Conservation (phyloP, 1,140 invertebrate genomes). For the Tenebrio molitor region DNA sequence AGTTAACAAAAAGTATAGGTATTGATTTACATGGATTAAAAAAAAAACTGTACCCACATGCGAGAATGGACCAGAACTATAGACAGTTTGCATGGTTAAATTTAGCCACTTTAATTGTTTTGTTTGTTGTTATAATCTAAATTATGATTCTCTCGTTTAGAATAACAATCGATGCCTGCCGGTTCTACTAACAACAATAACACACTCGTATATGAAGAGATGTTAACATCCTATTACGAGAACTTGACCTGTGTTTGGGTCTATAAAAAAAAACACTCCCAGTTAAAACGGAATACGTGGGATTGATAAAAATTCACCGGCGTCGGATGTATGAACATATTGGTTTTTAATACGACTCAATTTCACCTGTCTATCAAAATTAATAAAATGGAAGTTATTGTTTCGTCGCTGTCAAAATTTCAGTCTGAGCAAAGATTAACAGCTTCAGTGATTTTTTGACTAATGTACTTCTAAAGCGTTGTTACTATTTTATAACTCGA, state of each 20-base stretch:
- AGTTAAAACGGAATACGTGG: too few species aligned
- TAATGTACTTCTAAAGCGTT: conserved; percentile 1
- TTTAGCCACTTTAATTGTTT: background rate
- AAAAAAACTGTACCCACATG: too few species aligned
- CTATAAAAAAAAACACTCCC: background rate
- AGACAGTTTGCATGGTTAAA: too few species aligned
- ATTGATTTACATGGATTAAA: too few species aligned
- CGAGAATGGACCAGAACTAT: too few species aligned
- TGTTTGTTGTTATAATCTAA: background rate
- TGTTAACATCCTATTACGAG: background rate
- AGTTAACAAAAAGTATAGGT: too few species aligned
- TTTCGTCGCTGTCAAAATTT: conserved; percentile 9
- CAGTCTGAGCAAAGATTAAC: background rate
- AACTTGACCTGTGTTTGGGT: conserved; percentile 6
- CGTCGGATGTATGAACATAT: conserved; percentile 5
- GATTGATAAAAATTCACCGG: conserved; percentile 3
- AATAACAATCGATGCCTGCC: conserved; percentile 3
- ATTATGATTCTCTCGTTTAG: conserved; percentile 3
- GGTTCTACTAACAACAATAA: background rate
- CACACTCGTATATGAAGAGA: conserved; percentile 3
- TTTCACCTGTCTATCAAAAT: conserved; percentile 26
- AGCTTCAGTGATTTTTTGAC: conserved; percentile 17
- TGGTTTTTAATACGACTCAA: conserved; percentile 25
- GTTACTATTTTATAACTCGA: conserved; percentile 33
- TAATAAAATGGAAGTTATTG: conserved; percentile 27